phyloP scores from a whole-genome alignment of 2,888 invertebrate species.

The Diaprepes abbreviatus region DNA sequence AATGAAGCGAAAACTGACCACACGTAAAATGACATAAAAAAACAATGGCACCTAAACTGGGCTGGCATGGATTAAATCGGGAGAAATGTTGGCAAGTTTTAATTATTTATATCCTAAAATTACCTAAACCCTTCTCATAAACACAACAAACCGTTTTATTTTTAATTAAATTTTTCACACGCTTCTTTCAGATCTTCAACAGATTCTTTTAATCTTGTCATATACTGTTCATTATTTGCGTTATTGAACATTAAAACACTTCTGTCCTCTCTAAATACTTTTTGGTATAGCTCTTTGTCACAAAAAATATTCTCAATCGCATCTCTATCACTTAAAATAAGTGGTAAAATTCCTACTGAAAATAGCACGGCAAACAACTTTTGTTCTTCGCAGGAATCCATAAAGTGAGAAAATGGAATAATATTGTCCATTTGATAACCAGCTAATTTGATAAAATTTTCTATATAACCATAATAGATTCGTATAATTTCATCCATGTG shows the following conservation, averaged over 20 bases:
- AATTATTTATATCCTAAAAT: no score
- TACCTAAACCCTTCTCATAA: no score
- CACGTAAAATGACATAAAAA: no score
- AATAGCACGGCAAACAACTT: slow-evolving; percentile 60
- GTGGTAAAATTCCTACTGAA: slow-evolving; percentile 59
- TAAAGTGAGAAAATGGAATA: slow-evolving; percentile 58
- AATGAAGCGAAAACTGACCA: no score
- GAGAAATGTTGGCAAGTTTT: no score
- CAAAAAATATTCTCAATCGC: slow-evolving; percentile 54
- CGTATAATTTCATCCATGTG: slow-evolving; percentile 57
- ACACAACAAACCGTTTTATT: no score
- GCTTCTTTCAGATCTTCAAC: slow-evolving; percentile 58
- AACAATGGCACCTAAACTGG: no score
- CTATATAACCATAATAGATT: slow-evolving; percentile 61
- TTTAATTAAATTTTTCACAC: slow-evolving; percentile 51
- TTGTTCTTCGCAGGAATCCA: slow-evolving; percentile 61
- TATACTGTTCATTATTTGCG: slow-evolving; percentile 55
- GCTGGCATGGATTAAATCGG: no score
- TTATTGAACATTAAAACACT: slow-evolving; percentile 56
- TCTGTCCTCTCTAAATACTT: slow-evolving; percentile 58
- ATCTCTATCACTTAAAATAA: slow-evolving; percentile 54
- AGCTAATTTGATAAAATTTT: slow-evolving; percentile 53
- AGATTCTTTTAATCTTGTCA: slow-evolving; percentile 53
- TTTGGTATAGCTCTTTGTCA: slow-evolving; percentile 53
- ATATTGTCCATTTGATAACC: slow-evolving; percentile 55